Percentiles rank a stretch among this genome's conserved stretches.
These are phyloP conservation scores for Enteromius anoplus DNA, from an alignment of 2,797 vertebrate genomes.

Conservation along the genomic window DNA sequence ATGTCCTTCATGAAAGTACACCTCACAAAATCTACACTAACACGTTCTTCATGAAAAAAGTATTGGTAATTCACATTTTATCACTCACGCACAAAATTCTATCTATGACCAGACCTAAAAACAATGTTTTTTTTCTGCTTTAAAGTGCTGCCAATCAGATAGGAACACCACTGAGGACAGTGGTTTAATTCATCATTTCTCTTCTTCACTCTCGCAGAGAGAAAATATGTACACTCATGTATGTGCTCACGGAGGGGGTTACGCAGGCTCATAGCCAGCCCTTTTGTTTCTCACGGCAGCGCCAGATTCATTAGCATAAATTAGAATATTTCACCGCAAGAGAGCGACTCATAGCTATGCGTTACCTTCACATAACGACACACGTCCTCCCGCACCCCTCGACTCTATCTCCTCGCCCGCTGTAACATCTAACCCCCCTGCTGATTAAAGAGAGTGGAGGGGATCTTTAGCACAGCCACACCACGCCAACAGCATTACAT, in stretches of 20 bases:
- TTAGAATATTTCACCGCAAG: slow-evolving; percentile 79
- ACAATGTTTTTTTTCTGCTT: slow-evolving; percentile 52
- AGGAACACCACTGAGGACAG: slow-evolving; percentile 56
- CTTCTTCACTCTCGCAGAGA: slow-evolving; percentile 50
- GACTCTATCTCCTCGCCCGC: slow-evolving; percentile 36
- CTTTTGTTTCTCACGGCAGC: slow-evolving; percentile 79
- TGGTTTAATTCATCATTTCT: slow-evolving; percentile 76
- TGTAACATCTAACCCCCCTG: slow-evolving; percentile 52
- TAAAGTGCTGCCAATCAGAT: slow-evolving; percentile 27
- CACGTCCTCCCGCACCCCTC: slow-evolving; percentile 66
- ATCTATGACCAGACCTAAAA: slow-evolving; percentile 17
- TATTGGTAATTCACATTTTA: neutral
- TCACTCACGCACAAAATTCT: neutral
- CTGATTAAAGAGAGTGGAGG: slow-evolving; percentile 83
- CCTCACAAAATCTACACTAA: neutral
- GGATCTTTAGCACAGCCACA: slow-evolving; percentile 80
- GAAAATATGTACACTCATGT: slow-evolving; percentile 59
- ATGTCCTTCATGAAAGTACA: neutral
- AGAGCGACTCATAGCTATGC: slow-evolving; percentile 78
- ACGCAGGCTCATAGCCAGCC: slow-evolving; percentile 76
- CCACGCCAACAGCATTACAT: slow-evolving; percentile 78
- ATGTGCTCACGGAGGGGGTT: slow-evolving; percentile 71
- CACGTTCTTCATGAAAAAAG: neutral
- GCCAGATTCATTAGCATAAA: slow-evolving; percentile 83
- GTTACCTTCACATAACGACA: slow-evolving; percentile 79